Base-by-base conservation (phyloP, 2,888 invertebrate species). In the Baronia brevicornis region DNA sequence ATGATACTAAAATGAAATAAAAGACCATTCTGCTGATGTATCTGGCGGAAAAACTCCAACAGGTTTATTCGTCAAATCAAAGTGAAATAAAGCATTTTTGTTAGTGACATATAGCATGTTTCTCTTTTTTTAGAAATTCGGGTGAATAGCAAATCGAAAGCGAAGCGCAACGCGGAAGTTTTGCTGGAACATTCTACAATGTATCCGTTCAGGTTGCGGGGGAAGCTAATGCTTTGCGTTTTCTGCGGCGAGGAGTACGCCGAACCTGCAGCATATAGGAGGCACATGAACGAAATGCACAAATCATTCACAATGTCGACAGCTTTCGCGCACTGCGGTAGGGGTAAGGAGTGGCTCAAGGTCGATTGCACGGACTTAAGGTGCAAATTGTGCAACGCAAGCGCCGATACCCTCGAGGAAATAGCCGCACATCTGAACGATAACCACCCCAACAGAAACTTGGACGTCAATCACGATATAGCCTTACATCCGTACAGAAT, bases 81-180 rank as follows among this genome's bases (percentile, higher is more conserved):
- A 25, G 24, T 37, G 30, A 32, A 21, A 34, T 26, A 38, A 46
- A 38, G 36, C 44, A 35, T 28, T 39, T 17, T 26, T 18, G 21
- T 12, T 22, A 60, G 57, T 64, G 56, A 60, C 51, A 51, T 54
- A 48, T 51, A 55, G 51, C 50, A 54, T 52, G 60, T 56, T 55
- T 40, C 51, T 66, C 66, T 66, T 73, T 75, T 79, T 79, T 71
- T 79, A 80, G 79, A 71, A 50, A 51, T 47, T 54, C 57, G 56
- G 49, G 50, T 47, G 46, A 51, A 47, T 51, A 43, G 38, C 39
- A 44, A 38, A 44, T 38, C 38, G 48, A 60, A 58, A 62, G 70
- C 66, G 56, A 78, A 66, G 68, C 49, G 60, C 54, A 80, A 80
- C 44, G 79, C 79, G 28, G 69, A 74, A 53, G 53, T 71, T 39